Percentiles rank a stretch among this genome's conserved stretches.
Conservation (phyloP, 2,888 invertebrate species). For the Ceramica pisi region DNA sequence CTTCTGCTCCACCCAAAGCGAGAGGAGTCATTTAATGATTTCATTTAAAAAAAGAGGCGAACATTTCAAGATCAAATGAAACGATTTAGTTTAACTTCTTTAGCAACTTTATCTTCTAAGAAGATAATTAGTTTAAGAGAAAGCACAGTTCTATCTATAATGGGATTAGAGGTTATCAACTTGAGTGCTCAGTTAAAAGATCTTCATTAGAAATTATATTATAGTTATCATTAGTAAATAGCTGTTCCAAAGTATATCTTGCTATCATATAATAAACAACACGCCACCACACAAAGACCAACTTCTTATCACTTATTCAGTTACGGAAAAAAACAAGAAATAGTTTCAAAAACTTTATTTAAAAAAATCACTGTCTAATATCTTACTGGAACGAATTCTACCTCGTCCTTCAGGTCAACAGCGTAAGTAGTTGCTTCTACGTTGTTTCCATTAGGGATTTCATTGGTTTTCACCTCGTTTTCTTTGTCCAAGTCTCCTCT, state of each 20-base stretch:
- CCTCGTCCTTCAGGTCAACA: slow-evolving; percentile 80
- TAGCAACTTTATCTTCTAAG: too few relatives aligned
- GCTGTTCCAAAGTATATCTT: neutral
- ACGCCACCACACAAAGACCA: slow-evolving; percentile 22
- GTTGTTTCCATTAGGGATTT: slow-evolving; percentile 62
- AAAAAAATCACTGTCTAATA: slow-evolving; percentile 61
- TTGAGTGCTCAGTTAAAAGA: slow-evolving; percentile 2
- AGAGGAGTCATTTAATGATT: too few relatives aligned
- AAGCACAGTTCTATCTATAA: neutral
- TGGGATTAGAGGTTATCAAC: slow-evolving; percentile 8
- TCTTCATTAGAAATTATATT: slow-evolving; percentile 3
- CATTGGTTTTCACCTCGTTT: slow-evolving; percentile 73
- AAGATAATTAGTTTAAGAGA: neutral
- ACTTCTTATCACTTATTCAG: slow-evolving; percentile 33
- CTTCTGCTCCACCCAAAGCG: too few relatives aligned
- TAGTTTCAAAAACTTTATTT: slow-evolving; percentile 25
- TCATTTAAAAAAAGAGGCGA: neutral
- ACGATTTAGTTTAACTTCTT: too few relatives aligned
- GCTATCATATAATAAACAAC: slow-evolving; percentile 44
- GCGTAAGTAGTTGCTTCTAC: slow-evolving; percentile 85
- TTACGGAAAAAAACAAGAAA: slow-evolving; percentile 32
- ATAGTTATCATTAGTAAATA: slow-evolving; percentile 3
- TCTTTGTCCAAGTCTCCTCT: slow-evolving; percentile 65
- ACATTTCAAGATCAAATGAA: neutral
- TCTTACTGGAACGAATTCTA: slow-evolving; percentile 82